Base-by-base conservation (phyloP, 2,113 vertebrate genomes). In the Notarius quadriscutis region DNA sequence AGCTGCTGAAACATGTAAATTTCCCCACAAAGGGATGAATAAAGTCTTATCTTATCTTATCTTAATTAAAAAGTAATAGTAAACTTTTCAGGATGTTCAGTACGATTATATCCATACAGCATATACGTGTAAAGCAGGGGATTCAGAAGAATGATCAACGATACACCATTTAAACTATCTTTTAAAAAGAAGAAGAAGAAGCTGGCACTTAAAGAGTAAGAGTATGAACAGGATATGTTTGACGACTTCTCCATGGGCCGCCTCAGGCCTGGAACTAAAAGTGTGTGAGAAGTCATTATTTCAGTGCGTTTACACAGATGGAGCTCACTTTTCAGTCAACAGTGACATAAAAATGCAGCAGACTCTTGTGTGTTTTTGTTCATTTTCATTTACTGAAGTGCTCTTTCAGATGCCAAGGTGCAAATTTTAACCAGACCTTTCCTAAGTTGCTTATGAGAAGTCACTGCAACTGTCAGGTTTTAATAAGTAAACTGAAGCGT, bases 301-400 rank as follows among this genome's bases (percentile, higher is more conserved):
- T 91, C 63, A 87, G 93, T 90, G 65, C 88, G 93, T 94, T 93
- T 93, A 91, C 92, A 94, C 94, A 95, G 92, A 94, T 94, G 92
- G 93, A 94, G 92, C 84, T 89, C 93, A 92, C 79, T 91, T 92
- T 92, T 93, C 89, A 88, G 91, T 93, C 93, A 93, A 93, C 91
- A 87, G 86, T 92, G 92, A 93, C 91, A 91, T 93, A 93, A 93
- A 94, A 94, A 89, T 91, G 86, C 79, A 90, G 86, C 89, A 87
- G 86, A 84, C 80, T 34, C 4, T 41, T 41, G 41, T 89, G 90
- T 87, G 89, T 85, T 65, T 79, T 88, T 83, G 14, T 89, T 81
- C 65, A 90, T 87, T 89, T 92, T 83, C 55, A 72, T 89, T 88
- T 87, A 79, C 74, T 86, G 48, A 88, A 91, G 88, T 86, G 69